These are phyloP conservation scores for Labeo catla DNA, from an alignment of 2,113 vertebrate genomes.

Conservation along the genomic window DNA sequence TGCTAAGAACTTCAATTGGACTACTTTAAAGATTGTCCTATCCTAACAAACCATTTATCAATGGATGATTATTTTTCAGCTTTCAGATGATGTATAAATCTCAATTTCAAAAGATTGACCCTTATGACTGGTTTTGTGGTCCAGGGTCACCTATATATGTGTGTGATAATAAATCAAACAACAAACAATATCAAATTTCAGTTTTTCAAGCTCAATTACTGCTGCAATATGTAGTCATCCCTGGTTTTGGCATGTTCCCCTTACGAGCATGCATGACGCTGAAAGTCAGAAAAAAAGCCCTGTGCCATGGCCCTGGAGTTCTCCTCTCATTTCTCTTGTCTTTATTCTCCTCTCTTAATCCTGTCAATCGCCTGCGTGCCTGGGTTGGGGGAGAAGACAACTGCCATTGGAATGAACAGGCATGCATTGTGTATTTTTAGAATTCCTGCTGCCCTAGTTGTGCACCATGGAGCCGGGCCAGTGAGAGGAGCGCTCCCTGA, in stretches of 20 bases:
- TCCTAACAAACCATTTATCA: too few relatives aligned
- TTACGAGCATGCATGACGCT: slow-evolving; percentile 25
- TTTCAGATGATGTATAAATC: too few relatives aligned
- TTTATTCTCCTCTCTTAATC: slow-evolving; percentile 53
- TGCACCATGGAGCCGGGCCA: slow-evolving; percentile 82
- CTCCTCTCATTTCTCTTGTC: slow-evolving; percentile 48
- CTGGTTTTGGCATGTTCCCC: background rate
- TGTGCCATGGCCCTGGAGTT: slow-evolving; percentile 38
- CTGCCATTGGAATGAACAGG: slow-evolving; percentile 85
- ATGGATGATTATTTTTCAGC: too few relatives aligned
- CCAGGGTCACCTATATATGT: too few relatives aligned
- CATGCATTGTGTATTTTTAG: slow-evolving; percentile 86
- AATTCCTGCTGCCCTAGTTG: slow-evolving; percentile 84
- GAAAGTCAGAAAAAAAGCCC: slow-evolving; percentile 29
- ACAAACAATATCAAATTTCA: background rate
- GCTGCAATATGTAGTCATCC: background rate
- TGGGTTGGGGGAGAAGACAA: slow-evolving; percentile 63
- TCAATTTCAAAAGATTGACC: too few relatives aligned
- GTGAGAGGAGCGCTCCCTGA: slow-evolving; percentile 89
- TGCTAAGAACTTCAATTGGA: too few relatives aligned
- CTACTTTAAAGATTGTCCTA: too few relatives aligned
- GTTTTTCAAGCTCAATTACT: background rate
- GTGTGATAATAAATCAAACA: background rate
- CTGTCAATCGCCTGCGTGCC: slow-evolving; percentile 74
- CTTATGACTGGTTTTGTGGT: too few relatives aligned